A percentile compares a stretch with the other conserved stretches of the same genome.
These are phyloP conservation scores for Acanthiza pusilla DNA, from an alignment of 2,797 vertebrate genomes.

Conservation along the genomic window DNA sequence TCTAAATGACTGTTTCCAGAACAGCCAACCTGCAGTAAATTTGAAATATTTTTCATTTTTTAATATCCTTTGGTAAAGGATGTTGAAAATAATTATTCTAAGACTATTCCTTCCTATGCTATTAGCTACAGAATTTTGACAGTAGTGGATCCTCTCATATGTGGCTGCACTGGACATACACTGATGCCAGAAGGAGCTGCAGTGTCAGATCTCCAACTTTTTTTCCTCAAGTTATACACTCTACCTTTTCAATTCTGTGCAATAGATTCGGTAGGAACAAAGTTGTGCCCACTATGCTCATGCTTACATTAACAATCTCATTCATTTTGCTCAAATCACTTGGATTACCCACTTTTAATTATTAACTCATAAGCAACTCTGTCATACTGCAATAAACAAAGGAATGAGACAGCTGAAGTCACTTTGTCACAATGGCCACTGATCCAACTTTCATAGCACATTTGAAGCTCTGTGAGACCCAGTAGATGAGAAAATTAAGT, in stretches of 20 bases:
- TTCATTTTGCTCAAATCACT: not conserved
- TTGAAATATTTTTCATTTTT: not conserved
- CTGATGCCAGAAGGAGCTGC: not conserved
- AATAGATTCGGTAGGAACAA: not conserved
- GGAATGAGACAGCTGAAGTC: not conserved
- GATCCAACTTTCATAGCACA: not conserved
- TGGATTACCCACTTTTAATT: not conserved
- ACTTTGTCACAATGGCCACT: not conserved
- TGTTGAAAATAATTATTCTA: not conserved
- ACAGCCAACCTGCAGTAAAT: not conserved
- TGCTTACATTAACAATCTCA: fast-evolving
- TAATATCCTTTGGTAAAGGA: not conserved
- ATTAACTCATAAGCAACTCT: not conserved
- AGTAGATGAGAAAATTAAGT: not conserved
- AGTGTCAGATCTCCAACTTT: fast-evolving
- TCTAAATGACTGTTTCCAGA: not conserved
- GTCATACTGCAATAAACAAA: not conserved
- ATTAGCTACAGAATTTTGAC: not conserved
- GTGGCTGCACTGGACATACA: not conserved
- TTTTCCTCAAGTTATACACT: not conserved
- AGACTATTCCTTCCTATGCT: not conserved
- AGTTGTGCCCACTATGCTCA: not conserved
- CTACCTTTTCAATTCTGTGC: not conserved
- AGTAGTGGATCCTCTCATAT: not conserved
- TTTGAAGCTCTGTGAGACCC: not conserved